Base-by-base conservation (phyloP, 2,797 vertebrate species). In the Nothura maculosa region DNA sequence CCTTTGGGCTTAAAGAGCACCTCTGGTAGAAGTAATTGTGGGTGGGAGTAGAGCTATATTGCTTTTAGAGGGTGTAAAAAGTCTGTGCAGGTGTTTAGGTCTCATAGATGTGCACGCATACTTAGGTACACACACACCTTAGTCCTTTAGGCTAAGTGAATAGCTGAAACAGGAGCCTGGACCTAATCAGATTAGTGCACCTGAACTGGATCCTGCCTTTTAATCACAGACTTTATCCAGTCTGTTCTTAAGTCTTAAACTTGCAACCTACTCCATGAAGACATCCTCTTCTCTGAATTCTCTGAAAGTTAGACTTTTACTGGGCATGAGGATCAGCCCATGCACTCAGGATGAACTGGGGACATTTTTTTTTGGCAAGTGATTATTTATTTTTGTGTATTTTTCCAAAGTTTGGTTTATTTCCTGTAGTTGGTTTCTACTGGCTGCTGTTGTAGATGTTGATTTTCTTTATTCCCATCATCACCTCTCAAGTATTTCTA, bases 401-500 rank as follows among this genome's bases (percentile, higher is more conserved):
- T 78, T 88, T 89, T 60, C 10, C n/a, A 73, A 81, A 81, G 16
- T 38, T 92, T 74, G 16, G 28, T 87, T 92, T 95, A 86, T 81
- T 77, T 93, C 82, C 94, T 42, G n/a, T 55, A 36, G 45, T 91
- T 77, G 40, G 54, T 87, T 87, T 95, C 89, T 91, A 32, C 62
- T 85, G 82, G 70, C 82, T 47, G 60, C 10, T 22, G 40, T 83
- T 22, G 40, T 83, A 57, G 73, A 78, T 85, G 62, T 69, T 80
- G 78, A 54, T 48, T 75, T 19, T 72, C 18, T 78, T 58, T 79
- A 55, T 68, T 87, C 60, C 30, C 73, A 42, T 83, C 87, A 84
- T 95, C 87, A 88, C 36, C 16, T 92, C 89, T 77, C 58, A 89
- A 50, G 58, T 54, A 87, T 93, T 95, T 87, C 43, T 76, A 64